Conservation (phyloP, 2,113 vertebrate species). For the Chamaea fasciata region DNA sequence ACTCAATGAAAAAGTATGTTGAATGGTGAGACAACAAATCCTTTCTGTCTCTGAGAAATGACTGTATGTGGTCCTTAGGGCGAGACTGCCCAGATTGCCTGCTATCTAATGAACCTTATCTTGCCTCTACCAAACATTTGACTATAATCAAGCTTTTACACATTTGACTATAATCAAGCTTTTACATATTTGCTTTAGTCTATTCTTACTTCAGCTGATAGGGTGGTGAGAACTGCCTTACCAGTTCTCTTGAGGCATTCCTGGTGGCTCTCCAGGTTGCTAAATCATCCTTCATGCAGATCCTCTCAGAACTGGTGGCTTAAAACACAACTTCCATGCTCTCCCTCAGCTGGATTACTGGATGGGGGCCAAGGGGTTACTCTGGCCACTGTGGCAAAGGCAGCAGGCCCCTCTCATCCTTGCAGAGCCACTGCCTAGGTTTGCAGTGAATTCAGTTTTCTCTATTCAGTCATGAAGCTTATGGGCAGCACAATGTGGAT, state of each 20-base stretch:
- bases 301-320: not conserved
- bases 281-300: not conserved
- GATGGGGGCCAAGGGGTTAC: too few species aligned
- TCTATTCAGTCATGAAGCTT: not conserved
- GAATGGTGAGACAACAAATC: not conserved
- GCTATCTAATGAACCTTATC: not conserved
- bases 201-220: not conserved
- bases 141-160: not conserved
- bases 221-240: not conserved
- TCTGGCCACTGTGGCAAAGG: not conserved
- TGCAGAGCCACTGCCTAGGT: not conserved
- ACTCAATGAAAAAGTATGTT: not conserved
- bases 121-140: not conserved
- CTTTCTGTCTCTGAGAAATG: not conserved
- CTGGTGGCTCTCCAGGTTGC: not conserved
- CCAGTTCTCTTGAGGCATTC: not conserved
- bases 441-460: not conserved
- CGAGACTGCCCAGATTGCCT: not conserved
- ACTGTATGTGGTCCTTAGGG: not conserved
- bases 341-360: accelerated
- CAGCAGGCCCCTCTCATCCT: not conserved
- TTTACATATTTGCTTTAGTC: not conserved
- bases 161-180: not conserved
- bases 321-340: not conserved
- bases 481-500: accelerated